Conservation (phyloP, 2,113 vertebrate species). For the Phoenicopterus ruber region DNA sequence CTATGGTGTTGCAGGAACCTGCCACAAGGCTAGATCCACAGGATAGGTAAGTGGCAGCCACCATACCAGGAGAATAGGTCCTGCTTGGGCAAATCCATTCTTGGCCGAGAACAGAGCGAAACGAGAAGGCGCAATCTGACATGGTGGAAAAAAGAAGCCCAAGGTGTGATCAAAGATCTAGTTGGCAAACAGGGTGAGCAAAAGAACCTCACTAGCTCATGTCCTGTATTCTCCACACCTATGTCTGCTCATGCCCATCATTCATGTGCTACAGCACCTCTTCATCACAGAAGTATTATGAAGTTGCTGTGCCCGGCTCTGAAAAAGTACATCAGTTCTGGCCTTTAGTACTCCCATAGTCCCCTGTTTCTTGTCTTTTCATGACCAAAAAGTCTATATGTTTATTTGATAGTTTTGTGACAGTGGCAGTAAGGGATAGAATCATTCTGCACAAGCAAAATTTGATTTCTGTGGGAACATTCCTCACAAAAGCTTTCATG, state of each 20-base stretch:
- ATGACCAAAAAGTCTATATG: not conserved
- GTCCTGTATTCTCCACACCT: not conserved
- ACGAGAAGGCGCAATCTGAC: not conserved
- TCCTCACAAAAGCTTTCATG: not conserved
- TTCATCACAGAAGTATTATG: not conserved
- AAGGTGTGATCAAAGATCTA: not conserved
- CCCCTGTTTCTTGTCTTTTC: not conserved
- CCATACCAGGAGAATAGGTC: not conserved
- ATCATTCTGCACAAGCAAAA: not conserved
- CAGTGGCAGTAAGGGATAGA: not conserved
- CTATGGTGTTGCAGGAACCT: slow-evolving; percentile 27
- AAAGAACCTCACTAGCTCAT: not conserved
- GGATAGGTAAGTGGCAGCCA: not conserved
- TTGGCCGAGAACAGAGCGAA: not conserved
- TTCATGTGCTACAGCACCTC: not conserved
- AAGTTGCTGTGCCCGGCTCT: not conserved
- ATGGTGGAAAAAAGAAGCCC: not conserved
- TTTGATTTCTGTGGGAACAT: not conserved
- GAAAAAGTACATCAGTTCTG: not conserved
- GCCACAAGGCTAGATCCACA: not conserved
- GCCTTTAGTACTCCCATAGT: not conserved
- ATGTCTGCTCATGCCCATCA: not conserved
- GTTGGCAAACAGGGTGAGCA: not conserved
- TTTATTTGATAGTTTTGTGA: not conserved
- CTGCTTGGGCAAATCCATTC: not conserved